Conservation (phyloP, 2,113 vertebrate species). For the Tenebrosternarchus preto region DNA sequence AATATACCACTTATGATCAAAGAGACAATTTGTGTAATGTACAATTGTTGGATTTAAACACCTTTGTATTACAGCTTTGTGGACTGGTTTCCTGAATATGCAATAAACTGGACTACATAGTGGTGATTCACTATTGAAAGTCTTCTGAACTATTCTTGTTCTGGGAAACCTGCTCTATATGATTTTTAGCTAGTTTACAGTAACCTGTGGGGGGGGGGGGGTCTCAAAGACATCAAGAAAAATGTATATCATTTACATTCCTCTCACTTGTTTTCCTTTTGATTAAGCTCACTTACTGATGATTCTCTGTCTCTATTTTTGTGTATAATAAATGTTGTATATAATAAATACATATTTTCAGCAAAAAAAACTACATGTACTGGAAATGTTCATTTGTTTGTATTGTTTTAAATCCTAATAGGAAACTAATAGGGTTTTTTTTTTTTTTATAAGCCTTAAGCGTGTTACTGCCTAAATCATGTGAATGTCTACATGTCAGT, state of each 20-base stretch:
- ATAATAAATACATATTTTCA: conserved; percentile 24
- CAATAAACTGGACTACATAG: no score
- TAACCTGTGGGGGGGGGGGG: no score
- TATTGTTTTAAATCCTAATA: no score
- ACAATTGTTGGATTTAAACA: neutral
- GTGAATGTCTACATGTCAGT: neutral
- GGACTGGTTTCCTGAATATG: no score
- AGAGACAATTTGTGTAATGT: neutral
- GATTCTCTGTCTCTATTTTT: neutral
- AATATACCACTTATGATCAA: neutral
- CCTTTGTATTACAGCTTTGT: neutral
- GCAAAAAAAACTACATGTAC: neutral
- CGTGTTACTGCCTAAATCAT: neutral
- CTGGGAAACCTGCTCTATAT: neutral
- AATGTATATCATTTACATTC: neutral
- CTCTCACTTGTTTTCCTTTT: neutral
- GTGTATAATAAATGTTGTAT: neutral
- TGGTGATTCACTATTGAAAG: no score
- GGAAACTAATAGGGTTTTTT: no score
- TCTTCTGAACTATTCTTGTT: no score
- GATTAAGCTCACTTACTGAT: neutral
- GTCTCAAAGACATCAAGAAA: no score
- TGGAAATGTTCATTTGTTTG: neutral
- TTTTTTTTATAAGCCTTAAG: no score
- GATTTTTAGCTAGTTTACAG: neutral